Evolutionary conservation across 2,888 invertebrate species (phyloP).

Genomic region (Mesorhabditis sp.): DNA sequence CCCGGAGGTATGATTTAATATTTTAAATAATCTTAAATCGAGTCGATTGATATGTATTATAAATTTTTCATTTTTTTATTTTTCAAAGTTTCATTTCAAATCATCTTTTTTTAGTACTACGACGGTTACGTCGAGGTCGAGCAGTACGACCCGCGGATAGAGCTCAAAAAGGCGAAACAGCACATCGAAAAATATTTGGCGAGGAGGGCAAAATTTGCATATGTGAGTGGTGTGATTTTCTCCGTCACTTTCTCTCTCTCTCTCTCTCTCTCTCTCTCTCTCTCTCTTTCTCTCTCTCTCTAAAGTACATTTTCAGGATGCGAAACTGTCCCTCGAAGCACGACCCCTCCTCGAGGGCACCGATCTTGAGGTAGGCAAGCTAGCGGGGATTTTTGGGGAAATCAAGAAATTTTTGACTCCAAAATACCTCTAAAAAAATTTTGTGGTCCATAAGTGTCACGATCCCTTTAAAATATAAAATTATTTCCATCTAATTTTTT

Average conservation of each 20-base stretch:
- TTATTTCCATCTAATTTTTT: neutral
- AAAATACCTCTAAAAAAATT: neutral
- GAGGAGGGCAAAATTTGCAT: constrained; percentile 50
- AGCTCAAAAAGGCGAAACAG: constrained; percentile 43
- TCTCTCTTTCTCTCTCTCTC: too few relatives aligned
- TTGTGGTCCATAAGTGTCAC: neutral
- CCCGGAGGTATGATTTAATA: constrained; percentile 23
- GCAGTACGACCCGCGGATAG: constrained; percentile 49
- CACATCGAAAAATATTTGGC: constrained; percentile 51
- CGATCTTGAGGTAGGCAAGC: constrained; percentile 20
- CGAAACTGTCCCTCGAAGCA: constrained; percentile 50
- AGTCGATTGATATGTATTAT: constrained; percentile 1
- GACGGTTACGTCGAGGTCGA: constrained; percentile 45
- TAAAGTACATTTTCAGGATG: constrained; percentile 32
- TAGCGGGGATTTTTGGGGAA: too few relatives aligned
- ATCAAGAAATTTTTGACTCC: too few relatives aligned
- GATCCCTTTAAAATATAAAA: too few relatives aligned
- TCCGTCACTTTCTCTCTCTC: too few relatives aligned
- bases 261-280: too few relatives aligned
- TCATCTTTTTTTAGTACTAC: constrained; percentile 26
- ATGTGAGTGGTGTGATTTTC: constrained; percentile 24
- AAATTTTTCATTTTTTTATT: neutral
- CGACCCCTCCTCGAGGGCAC: constrained; percentile 25
- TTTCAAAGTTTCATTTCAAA: neutral
- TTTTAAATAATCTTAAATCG: neutral